Conservation (phyloP, 2,888 invertebrate species). For the Augiades crinisus region DNA sequence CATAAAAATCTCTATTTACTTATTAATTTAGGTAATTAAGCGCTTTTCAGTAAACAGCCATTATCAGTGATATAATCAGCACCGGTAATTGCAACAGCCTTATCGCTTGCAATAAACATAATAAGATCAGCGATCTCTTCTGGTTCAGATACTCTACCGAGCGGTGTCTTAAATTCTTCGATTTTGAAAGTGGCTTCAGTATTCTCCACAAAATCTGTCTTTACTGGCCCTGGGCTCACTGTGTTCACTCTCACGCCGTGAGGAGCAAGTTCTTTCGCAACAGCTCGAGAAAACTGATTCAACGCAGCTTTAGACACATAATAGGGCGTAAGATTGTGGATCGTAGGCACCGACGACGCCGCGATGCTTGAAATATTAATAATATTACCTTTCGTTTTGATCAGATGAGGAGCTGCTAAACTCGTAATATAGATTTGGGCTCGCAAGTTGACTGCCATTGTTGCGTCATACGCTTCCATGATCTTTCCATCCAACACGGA, state of each 20-base stretch:
- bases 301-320: conserved; percentile 54
- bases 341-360: conserved; percentile 25
- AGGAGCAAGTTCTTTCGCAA: conserved; percentile 83
- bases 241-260: conserved; percentile 84
- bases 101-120: conserved; percentile 43
- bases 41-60: conserved; percentile 28
- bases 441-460: conserved; percentile 37
- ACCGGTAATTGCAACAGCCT: conserved; percentile 42
- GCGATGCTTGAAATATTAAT: conserved; percentile 35
- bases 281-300: conserved; percentile 84
- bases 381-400: conserved; percentile 37
- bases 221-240: conserved; percentile 87
- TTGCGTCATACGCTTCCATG: conserved; percentile 34
- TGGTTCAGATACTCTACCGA: conserved; percentile 39
- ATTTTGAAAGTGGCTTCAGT: neutral
- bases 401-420: conserved; percentile 34
- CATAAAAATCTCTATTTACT: too few species aligned
- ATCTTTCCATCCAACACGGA: conserved; percentile 30
- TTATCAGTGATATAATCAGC: conserved; percentile 41
- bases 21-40: too few species aligned
- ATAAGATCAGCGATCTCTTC: conserved; percentile 42
- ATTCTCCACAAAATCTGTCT: conserved; percentile 38
- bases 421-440: conserved; percentile 33
- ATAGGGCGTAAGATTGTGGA: conserved; percentile 23
- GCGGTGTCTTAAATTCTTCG: conserved; percentile 27